Conservation (phyloP, 1,140 invertebrate species). For the Ostrea edulis region DNA sequence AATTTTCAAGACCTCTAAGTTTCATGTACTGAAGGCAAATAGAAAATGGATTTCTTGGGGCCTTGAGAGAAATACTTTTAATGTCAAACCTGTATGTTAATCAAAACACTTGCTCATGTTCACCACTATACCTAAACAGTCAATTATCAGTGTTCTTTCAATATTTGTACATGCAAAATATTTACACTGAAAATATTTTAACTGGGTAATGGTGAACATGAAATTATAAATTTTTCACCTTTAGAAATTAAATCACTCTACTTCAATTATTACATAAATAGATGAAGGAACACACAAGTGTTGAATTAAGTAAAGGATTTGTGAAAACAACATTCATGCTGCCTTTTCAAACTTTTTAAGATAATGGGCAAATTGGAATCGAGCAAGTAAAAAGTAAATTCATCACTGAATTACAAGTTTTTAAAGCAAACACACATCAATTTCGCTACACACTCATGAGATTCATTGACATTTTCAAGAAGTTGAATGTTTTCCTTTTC, state of each 20-base stretch:
- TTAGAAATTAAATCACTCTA: slow-evolving; percentile 18
- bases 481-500: slow-evolving; percentile 8
- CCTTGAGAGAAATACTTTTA: not conserved
- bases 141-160: not conserved
- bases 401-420: slow-evolving; percentile 10
- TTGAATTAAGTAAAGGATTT: slow-evolving; percentile 32
- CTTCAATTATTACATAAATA: slow-evolving; percentile 25
- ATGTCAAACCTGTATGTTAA: not conserved
- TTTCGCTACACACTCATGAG: not conserved
- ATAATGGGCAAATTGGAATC: not conserved
- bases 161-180: slow-evolving; percentile 31
- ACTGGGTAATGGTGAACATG: not conserved
- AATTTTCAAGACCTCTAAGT: not conserved
- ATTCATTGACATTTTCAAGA: slow-evolving; percentile 15
- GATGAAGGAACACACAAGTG: slow-evolving; percentile 19
- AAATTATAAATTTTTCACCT: not conserved
- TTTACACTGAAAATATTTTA: slow-evolving; percentile 32
- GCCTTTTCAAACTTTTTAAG: slow-evolving; percentile 20
- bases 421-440: not conserved
- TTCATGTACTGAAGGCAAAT: not conserved
- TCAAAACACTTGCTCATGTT: not conserved
- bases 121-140: not conserved
- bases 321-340: not conserved
- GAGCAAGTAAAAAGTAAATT: slow-evolving; percentile 7
- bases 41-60: not conserved